phyloP scores from a whole-genome alignment of 2,113 vertebrate species.

The Odocoileus hemionus region DNA sequence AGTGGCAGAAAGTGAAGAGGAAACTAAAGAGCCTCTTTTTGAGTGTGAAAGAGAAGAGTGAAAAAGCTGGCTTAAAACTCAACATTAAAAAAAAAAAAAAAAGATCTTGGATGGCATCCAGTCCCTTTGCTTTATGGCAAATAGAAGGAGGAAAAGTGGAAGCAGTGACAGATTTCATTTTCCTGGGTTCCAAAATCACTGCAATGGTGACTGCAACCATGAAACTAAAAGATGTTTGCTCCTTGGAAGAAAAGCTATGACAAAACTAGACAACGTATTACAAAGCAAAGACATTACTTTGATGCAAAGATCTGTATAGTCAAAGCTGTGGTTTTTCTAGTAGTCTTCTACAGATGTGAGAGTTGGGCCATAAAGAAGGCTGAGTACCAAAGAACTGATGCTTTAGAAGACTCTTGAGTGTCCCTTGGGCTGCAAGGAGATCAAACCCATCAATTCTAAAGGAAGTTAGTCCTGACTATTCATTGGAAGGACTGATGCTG shows the following conservation, averaged over 20 bases:
- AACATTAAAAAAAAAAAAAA: neutral
- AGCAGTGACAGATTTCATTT: neutral
- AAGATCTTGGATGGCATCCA: neutral
- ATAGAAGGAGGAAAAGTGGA: neutral
- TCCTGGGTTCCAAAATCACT: neutral
- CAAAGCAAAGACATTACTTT: neutral
- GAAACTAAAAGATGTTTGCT: neutral
- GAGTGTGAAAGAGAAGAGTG: neutral
- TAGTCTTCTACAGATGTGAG: neutral
- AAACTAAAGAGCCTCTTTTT: neutral
- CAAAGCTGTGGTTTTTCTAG: neutral
- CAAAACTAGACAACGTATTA: neutral
- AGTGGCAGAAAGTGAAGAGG: neutral
- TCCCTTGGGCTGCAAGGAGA: neutral
- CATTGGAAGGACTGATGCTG: neutral
- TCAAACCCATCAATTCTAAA: neutral
- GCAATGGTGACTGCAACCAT: neutral
- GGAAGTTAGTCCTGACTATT: neutral
- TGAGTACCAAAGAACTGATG: neutral
- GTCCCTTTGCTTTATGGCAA: fast-evolving
- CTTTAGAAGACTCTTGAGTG: neutral
- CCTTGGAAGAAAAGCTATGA: neutral
- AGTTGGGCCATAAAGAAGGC: neutral
- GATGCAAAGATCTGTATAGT: neutral
- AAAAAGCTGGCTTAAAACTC: neutral